These are phyloP conservation scores for Idris sp. DNA, from an alignment of 1,140 invertebrate genomes.

Conservation along the genomic window DNA sequence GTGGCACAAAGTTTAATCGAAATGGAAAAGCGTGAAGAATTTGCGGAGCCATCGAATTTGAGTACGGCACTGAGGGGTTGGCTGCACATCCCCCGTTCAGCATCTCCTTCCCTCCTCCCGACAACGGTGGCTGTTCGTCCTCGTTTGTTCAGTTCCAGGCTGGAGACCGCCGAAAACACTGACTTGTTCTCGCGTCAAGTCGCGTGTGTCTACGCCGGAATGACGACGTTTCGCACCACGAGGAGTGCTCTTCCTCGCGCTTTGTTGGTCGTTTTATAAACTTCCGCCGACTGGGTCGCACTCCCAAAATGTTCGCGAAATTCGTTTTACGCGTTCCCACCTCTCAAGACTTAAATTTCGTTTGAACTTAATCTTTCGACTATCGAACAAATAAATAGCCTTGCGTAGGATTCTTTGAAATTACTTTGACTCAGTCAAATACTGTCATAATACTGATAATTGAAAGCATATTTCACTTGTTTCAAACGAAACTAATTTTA, in stretches of 20 bases:
- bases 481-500: no score
- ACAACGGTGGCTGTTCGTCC: conserved; percentile 61
- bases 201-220: conserved; percentile 50
- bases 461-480: not conserved
- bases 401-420: no score
- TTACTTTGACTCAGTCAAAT: not conserved
- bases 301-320: conserved; percentile 29
- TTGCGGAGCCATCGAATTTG: conserved; percentile 4
- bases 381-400: conserved; percentile 17
- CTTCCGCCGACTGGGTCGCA: no score
- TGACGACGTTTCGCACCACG: conserved; percentile 66
- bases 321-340: conserved; percentile 5
- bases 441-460: conserved; percentile 7
- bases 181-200: conserved; percentile 35
- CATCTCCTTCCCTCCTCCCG: conserved; percentile 58
- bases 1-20: no score
- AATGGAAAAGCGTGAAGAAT: not conserved
- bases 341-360: not conserved
- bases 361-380: conserved; percentile 13
- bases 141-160: conserved; percentile 71
- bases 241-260: conserved; percentile 58
- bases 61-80: conserved; percentile 59
- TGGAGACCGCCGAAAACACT: conserved; percentile 70
- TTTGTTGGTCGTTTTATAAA: no score
- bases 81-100: conserved; percentile 58